These are phyloP conservation scores for Mamestra configurata DNA, from an alignment of 1,140 invertebrate species.

Conservation along the genomic window DNA sequence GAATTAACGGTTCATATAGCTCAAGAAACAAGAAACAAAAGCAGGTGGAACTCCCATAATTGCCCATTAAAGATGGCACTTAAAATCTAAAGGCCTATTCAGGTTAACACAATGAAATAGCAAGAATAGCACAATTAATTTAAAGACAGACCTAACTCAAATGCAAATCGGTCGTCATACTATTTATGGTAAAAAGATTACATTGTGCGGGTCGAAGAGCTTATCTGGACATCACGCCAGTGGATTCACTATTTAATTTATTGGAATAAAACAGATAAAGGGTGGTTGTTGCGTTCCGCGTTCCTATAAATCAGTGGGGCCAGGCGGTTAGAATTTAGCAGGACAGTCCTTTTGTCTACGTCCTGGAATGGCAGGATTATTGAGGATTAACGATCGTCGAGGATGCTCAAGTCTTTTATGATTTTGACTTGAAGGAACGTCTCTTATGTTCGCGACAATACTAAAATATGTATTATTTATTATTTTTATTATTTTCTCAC, in stretches of 20 bases:
- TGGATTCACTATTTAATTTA: constrained; percentile 83
- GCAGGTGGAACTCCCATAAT: constrained; percentile 71
- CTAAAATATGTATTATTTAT: neutral
- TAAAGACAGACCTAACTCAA: constrained; percentile 74
- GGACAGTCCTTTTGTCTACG: constrained; percentile 15
- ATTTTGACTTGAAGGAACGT: neutral
- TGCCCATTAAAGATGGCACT: constrained; percentile 81
- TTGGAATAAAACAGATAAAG: constrained; percentile 86
- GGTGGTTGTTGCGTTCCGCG: constrained; percentile 78
- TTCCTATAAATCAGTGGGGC: constrained; percentile 66
- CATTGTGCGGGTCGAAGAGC: constrained; percentile 81
- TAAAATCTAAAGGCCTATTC: constrained; percentile 75
- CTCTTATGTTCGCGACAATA: neutral
- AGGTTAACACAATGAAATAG: constrained; percentile 81
- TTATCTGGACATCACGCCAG: constrained; percentile 81
- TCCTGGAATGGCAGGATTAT: neutral
- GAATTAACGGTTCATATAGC: constrained; percentile 49
- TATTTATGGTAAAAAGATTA: constrained; percentile 86
- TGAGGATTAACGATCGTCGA: neutral
- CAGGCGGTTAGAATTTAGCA: neutral
- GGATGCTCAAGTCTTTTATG: neutral
- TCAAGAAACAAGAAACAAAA: constrained; percentile 55
- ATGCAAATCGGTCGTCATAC: constrained; percentile 81
- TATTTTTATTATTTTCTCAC: neutral
- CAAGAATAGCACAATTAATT: constrained; percentile 82